phyloP scores from a whole-genome alignment of 2,888 invertebrate species.

The Lycophotia porphyrea region DNA sequence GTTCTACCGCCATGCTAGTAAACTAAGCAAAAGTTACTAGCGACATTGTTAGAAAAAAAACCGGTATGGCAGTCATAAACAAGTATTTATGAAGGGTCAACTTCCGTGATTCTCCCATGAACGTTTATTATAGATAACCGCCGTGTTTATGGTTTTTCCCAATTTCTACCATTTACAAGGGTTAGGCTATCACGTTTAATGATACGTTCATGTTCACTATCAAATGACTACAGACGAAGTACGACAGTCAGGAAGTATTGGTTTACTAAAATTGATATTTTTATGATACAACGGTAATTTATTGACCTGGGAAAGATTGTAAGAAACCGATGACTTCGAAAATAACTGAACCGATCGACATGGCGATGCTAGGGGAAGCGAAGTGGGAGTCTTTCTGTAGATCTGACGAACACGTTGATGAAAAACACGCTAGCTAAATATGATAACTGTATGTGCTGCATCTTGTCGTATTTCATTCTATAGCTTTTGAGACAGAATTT shows the following conservation, averaged over 20 bases:
- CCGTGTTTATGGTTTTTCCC: slow-evolving; percentile 57
- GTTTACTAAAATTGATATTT: slow-evolving; percentile 5
- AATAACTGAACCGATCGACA: not conserved
- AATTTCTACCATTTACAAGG: slow-evolving; percentile 51
- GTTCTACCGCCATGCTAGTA: not conserved
- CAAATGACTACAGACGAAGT: slow-evolving; percentile 27
- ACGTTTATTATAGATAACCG: slow-evolving; percentile 60
- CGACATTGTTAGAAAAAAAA: slow-evolving; percentile 38
- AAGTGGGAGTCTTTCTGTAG: not conserved
- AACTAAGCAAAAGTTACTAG: slow-evolving; percentile 4
- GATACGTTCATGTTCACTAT: slow-evolving; percentile 39
- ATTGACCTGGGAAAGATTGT: not conserved
- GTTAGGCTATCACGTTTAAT: slow-evolving; percentile 42
- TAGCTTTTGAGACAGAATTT: not conserved
- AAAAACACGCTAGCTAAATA: not conserved
- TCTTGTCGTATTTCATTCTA: not conserved
- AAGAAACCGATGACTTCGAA: not conserved
- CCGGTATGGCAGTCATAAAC: slow-evolving; percentile 54
- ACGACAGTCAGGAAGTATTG: not conserved
- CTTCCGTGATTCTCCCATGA: slow-evolving; percentile 55
- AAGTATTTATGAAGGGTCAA: slow-evolving; percentile 66
- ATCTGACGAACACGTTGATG: not conserved
- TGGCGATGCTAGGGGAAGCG: not conserved
- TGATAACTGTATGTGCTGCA: not conserved
- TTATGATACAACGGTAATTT: not conserved